A percentile compares a stretch with the other conserved stretches of the same genome.
Conservation (phyloP, 2,888 invertebrate species). For the Himalopsyche japonica region DNA sequence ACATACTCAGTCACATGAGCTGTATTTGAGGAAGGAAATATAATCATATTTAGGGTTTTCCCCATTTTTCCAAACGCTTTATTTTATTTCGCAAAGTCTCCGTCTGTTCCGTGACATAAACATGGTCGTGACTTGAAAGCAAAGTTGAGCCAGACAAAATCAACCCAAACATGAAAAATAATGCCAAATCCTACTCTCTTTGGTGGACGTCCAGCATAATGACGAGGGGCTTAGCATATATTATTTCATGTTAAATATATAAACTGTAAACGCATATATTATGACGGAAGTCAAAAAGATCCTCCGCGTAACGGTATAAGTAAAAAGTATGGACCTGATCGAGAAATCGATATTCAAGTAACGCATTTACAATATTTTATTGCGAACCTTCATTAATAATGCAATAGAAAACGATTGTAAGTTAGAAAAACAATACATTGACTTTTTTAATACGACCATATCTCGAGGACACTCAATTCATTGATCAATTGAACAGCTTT, state of each 20-base stretch:
- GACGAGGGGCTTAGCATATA: neutral
- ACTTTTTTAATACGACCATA: too few relatives aligned
- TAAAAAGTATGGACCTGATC: too few relatives aligned
- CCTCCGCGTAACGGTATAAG: too few relatives aligned
- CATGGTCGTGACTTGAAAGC: conserved; percentile 35
- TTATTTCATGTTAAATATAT: neutral
- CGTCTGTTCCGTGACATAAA: conserved; percentile 34
- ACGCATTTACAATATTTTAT: too few relatives aligned
- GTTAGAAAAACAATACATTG: too few relatives aligned
- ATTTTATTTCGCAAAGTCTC: conserved; percentile 30
- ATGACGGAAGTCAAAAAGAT: too few relatives aligned
- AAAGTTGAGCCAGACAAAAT: conserved; percentile 3
- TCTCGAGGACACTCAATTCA: too few relatives aligned
- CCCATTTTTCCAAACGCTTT: conserved; percentile 31
- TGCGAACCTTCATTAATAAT: too few relatives aligned
- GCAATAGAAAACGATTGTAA: too few relatives aligned
- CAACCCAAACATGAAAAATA: neutral
- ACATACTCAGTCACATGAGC: too few relatives aligned
- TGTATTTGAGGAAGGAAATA: neutral
- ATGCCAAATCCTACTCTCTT: neutral
- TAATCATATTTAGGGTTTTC: conserved; percentile 33
- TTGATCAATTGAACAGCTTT: too few relatives aligned
- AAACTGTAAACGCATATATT: neutral
- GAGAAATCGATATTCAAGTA: too few relatives aligned
- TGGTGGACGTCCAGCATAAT: neutral